Conservation (phyloP, 2,797 vertebrate species). For the Parambassis ranga region DNA sequence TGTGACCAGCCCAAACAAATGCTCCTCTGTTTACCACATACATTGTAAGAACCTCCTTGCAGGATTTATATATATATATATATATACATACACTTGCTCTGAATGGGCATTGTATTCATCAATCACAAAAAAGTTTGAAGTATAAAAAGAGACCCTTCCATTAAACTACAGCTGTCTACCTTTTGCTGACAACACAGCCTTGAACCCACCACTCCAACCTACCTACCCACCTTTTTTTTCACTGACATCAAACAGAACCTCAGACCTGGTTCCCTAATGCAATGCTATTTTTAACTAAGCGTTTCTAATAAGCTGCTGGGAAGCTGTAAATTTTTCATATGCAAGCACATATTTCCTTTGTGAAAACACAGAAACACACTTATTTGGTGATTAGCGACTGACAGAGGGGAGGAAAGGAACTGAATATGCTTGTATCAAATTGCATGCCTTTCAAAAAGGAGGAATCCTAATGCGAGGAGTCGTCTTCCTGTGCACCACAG, state of each 20-base stretch:
- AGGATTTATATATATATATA: too few relatives aligned
- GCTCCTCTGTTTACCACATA: constrained; percentile 66
- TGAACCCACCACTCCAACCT: constrained; percentile 63
- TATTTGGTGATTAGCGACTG: constrained; percentile 86
- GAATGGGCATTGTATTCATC: constrained; percentile 60
- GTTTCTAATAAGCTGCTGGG: constrained; percentile 85
- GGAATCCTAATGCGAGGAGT: constrained; percentile 82
- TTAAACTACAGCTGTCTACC: constrained; percentile 74
- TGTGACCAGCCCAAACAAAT: constrained; percentile 63
- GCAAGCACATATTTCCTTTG: constrained; percentile 84
- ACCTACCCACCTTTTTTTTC: constrained; percentile 74
- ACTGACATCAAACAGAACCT: constrained; percentile 84
- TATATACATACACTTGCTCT: constrained; percentile 40
- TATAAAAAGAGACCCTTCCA: constrained; percentile 64
- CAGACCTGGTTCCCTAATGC: constrained; percentile 82
- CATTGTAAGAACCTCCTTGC: constrained; percentile 37
- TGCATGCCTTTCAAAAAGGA: constrained; percentile 83
- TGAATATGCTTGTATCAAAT: constrained; percentile 84
- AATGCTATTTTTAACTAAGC: constrained; percentile 86
- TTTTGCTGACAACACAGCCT: constrained; percentile 75
- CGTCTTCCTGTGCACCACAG: constrained; percentile 85
- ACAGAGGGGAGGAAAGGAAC: constrained; percentile 83
- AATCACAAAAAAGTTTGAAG: constrained; percentile 59
- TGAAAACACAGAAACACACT: constrained; percentile 87
- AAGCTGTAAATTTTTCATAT: constrained; percentile 86